Evolutionary conservation across 2,797 vertebrate species (phyloP), one percentile per base, ranked within the genome.

Genomic region (Salmo trutta): DNA sequence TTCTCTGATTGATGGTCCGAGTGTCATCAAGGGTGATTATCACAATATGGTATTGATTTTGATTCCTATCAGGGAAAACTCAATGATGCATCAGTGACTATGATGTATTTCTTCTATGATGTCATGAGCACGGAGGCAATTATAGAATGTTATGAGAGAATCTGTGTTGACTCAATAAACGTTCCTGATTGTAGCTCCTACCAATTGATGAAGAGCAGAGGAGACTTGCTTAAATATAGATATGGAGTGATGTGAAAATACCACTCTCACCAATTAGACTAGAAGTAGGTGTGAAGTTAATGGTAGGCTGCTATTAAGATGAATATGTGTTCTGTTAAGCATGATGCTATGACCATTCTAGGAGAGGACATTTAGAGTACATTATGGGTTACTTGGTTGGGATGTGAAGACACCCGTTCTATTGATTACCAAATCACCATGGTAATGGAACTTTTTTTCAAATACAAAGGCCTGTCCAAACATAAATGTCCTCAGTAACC

Each of bases 201-300:
- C 47, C 77, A 84, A 14, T 82, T 59, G 16, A 81, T 75, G 74
- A 33, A 29, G 4, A 76, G 69, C 52, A 21, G 47, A 77, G 73
- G 52, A 79, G 19, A 27, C n/a, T 70, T 36, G 41, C 53, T 72
- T 79, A 77, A 83, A 87, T 64, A 87, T 69, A 73, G 79, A 51
- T 80, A 17, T 81, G 79, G 79, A 87, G 65, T 0, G 12, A 81
- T 27, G 83, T 69, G 75, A 81, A 87, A 83, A 47, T 47, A 14
- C 2, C 41, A 47, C 41, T 47, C 41, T 47, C 10, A 47, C 41
- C 41, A 47, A 47, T 12, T 47, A 47, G 41, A 47, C 41, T 14
- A 47, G 10, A 47, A 3, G 41, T 47, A 47, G 41, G 41, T 47
- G 41, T 47, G 41, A 14, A 14, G 41, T 47, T 47, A 47, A 47